Conservation (phyloP, 2,113 vertebrate genomes). For the Petroica traversi region DNA sequence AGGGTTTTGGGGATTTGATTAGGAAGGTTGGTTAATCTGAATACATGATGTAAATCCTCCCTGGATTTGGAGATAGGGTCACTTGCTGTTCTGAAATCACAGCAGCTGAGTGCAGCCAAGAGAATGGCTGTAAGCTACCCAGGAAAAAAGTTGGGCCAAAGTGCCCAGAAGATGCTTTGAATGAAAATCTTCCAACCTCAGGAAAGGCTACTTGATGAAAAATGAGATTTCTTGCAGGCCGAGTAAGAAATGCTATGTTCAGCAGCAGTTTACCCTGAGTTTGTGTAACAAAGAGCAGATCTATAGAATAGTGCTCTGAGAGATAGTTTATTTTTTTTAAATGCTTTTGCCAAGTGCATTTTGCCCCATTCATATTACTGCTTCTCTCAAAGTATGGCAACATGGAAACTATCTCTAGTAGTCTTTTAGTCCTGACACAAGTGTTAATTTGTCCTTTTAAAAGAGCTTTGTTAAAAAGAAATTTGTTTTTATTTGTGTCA, state of each 20-base stretch:
- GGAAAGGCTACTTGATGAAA: not conserved
- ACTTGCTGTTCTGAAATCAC: not conserved
- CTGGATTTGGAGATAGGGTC: not conserved
- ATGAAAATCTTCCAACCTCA: not conserved
- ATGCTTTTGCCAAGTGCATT: not conserved
- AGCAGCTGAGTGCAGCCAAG: not conserved
- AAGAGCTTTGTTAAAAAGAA: not conserved
- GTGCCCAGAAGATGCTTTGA: not conserved
- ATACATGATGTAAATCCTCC: not conserved
- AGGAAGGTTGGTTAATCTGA: not conserved
- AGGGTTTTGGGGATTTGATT: not conserved
- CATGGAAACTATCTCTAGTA: not conserved
- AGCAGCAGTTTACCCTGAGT: not conserved
- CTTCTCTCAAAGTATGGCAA: not conserved
- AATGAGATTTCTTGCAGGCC: not conserved
- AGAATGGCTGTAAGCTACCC: not conserved
- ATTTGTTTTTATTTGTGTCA: not conserved
- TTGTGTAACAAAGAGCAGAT: not conserved
- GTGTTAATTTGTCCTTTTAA: slow-evolving; percentile 31
- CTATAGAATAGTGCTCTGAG: not conserved
- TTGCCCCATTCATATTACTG: not conserved
- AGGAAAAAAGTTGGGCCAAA: not conserved
- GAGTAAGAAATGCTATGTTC: not conserved
- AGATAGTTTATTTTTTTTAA: not conserved
- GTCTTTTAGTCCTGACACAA: not conserved